Percentiles rank a stretch among this genome's conserved stretches.
Conservation (phyloP, 2,113 vertebrate genomes). For the Corvus moneduloides region DNA sequence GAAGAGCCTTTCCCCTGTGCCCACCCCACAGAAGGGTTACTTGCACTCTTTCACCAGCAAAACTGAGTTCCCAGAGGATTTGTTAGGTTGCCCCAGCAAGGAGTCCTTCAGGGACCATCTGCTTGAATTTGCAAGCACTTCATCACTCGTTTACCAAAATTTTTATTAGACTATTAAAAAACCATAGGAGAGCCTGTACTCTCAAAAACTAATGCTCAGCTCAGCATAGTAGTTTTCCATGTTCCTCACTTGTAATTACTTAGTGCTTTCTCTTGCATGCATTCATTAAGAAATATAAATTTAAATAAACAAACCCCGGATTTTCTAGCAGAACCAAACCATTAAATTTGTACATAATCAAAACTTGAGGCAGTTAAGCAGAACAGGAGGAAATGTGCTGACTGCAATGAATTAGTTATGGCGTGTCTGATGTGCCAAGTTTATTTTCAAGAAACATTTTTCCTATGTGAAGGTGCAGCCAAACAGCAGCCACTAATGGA, state of each 20-base stretch:
- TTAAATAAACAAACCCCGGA: background rate
- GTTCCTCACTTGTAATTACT: background rate
- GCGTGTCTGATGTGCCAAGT: background rate
- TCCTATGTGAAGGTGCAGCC: slow-evolving; percentile 7
- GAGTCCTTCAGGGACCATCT: background rate
- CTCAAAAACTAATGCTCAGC: background rate
- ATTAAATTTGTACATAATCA: background rate
- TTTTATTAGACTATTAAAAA: background rate
- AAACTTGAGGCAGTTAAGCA: background rate
- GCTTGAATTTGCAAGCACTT: background rate
- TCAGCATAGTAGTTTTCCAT: background rate
- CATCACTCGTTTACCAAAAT: background rate
- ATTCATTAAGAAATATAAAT: background rate
- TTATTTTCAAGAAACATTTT: slow-evolving; percentile 25
- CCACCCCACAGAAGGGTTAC: background rate
- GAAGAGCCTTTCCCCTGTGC: background rate
- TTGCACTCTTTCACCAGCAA: background rate
- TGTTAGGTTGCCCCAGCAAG: background rate
- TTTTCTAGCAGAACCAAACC: background rate
- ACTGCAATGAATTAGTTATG: slow-evolving; percentile 11
- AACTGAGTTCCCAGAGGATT: background rate
- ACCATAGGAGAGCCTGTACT: background rate
- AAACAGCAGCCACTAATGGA: slow-evolving; percentile 29
- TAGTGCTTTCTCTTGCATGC: background rate
- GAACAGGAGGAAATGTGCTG: background rate